phyloP scores from a whole-genome alignment of 2,888 invertebrate species.

The Tinea pellionella region DNA sequence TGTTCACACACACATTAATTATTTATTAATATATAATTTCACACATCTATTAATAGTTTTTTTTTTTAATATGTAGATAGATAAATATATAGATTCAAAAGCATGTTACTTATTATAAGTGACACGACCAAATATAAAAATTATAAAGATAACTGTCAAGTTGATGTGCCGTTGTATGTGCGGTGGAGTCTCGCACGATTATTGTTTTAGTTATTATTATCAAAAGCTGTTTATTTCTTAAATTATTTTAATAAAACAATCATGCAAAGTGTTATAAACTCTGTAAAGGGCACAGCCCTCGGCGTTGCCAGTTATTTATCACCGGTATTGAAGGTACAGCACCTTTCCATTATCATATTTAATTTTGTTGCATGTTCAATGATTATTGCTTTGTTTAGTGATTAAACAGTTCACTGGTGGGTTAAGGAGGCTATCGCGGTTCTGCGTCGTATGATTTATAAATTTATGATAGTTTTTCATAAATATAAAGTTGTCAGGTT shows the following conservation, averaged over 20 bases:
- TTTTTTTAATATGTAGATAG: too few species aligned
- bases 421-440: neutral
- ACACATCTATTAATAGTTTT: too few species aligned
- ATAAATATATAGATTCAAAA: too few species aligned
- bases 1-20: too few species aligned
- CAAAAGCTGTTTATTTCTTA: neutral
- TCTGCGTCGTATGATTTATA: neutral
- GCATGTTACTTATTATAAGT: too few species aligned
- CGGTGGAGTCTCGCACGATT: neutral
- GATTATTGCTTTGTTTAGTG: conserved; percentile 13
- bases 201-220: neutral
- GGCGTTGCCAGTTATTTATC: conserved; percentile 97
- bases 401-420: neutral
- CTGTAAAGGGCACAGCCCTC: conserved; percentile 94
- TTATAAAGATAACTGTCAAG: too few species aligned
- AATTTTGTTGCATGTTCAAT: conserved; percentile 8
- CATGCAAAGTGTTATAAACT: conserved; percentile 97
- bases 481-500: too few species aligned
- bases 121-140: too few species aligned
- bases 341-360: conserved; percentile 1
- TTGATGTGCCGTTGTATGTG: too few species aligned
- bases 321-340: conserved; percentile 90
- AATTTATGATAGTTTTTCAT: too few species aligned
- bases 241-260: neutral
- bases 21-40: too few species aligned